A percentile compares a stretch with the other conserved stretches of the same genome.
These are phyloP conservation scores for Coelopa frigida DNA, from an alignment of 1,140 invertebrate genomes.

Conservation along the genomic window DNA sequence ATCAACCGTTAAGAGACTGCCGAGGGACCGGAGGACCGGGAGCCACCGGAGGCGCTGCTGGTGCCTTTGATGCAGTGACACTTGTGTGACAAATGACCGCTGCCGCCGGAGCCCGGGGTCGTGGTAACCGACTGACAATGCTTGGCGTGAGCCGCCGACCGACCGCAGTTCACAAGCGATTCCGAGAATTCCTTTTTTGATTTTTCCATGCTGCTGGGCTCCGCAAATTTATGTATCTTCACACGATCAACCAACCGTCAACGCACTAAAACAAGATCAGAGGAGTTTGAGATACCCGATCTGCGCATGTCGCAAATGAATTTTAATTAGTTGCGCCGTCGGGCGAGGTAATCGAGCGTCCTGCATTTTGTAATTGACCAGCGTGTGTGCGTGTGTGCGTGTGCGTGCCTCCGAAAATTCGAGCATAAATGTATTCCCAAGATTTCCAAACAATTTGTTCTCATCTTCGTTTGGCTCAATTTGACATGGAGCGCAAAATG, in stretches of 20 bases:
- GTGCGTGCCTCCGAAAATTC: too few relatives aligned
- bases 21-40: not conserved
- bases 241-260: conserved; percentile 6
- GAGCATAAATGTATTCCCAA: too few relatives aligned
- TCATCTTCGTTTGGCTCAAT: too few relatives aligned
- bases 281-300: conserved; percentile 5
- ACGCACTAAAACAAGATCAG: conserved; percentile 6
- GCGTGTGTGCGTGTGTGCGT: too few relatives aligned
- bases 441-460: too few relatives aligned
- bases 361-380: too few relatives aligned
- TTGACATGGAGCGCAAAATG: too few relatives aligned
- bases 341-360: too few relatives aligned
- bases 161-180: not conserved
- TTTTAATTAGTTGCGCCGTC: conserved; percentile 12
- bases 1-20: conserved; percentile 9
- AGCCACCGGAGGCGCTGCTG: not conserved
- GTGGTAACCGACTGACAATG: too few relatives aligned
- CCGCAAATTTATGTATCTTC: conserved; percentile 10
- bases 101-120: not conserved
- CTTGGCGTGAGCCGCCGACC: not conserved
- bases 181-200: too few relatives aligned
- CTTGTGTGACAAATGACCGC: conserved; percentile 10
- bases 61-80: conserved; percentile 5
- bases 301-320: conserved; percentile 10
- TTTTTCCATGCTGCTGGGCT: not conserved